Percentiles rank a stretch among this genome's conserved stretches.
These are phyloP conservation scores for Corythornis leucogaster DNA, from an alignment of 2,797 vertebrate genomes.

Conservation along the genomic window DNA sequence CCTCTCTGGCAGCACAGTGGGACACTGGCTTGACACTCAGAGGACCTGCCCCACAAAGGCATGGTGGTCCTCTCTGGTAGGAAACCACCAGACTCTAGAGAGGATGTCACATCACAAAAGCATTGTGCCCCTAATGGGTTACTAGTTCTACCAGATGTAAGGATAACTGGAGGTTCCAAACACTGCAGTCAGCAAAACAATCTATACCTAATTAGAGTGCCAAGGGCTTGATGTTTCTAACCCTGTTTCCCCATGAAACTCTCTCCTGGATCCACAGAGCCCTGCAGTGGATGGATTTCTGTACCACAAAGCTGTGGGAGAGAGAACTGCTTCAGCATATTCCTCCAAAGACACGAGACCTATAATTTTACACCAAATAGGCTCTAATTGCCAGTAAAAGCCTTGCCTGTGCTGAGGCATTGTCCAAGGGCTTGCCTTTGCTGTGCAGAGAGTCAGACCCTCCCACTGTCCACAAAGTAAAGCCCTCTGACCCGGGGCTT, in stretches of 20 bases:
- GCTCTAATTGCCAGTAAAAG: slow-evolving; percentile 54
- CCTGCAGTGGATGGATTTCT: background rate
- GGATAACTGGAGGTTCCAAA: background rate
- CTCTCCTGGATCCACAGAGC: background rate
- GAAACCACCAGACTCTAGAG: background rate
- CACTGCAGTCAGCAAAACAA: slow-evolving; percentile 1
- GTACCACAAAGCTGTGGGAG: slow-evolving; percentile 43
- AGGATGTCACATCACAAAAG: background rate
- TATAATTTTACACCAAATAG: slow-evolving; percentile 60
- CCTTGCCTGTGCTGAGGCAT: background rate
- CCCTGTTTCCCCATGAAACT: slow-evolving; percentile 4
- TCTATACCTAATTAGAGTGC: background rate
- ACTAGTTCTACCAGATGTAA: background rate
- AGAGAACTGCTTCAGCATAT: slow-evolving; percentile 47
- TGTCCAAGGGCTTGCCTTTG: background rate
- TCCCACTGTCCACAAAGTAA: slow-evolving; percentile 27
- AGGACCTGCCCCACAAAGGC: rapidly evolving
- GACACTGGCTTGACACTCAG: background rate
- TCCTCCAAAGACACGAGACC: background rate
- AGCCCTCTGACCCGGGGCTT: slow-evolving; percentile 47
- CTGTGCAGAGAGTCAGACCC: slow-evolving; percentile 17
- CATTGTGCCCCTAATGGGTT: background rate
- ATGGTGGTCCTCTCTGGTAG: background rate
- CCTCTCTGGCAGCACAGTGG: background rate
- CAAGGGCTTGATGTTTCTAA: slow-evolving; percentile 7